Evolutionary conservation across 2,113 vertebrate genomes (phyloP).

Genomic region (Carassius auratus): DNA sequence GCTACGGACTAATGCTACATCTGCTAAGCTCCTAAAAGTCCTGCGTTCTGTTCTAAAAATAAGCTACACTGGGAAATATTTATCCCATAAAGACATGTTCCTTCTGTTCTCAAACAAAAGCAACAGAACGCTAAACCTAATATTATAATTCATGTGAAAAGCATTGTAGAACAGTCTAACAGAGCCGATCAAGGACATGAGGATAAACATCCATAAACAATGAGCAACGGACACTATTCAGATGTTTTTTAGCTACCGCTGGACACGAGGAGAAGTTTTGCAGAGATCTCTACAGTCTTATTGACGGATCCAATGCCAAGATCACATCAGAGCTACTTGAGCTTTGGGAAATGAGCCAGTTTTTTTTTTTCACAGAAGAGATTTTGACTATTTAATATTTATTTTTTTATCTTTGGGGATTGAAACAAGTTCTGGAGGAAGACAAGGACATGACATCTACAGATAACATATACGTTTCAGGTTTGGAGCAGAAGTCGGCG

Average conservation of each 20-base stretch:
- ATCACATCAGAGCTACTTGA: background rate
- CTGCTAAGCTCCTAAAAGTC: slow-evolving; percentile 24
- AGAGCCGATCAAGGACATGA: background rate
- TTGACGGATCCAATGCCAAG: background rate
- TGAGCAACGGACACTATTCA: background rate
- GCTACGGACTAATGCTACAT: slow-evolving; percentile 41
- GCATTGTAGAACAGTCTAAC: slow-evolving; percentile 5
- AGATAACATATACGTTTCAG: slow-evolving; percentile 37
- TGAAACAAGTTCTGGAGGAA: slow-evolving; percentile 38
- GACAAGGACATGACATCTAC: slow-evolving; percentile 33
- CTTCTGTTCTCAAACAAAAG: slow-evolving; percentile 10
- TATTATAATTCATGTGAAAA: background rate
- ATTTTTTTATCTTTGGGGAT: background rate
- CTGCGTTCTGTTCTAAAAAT: slow-evolving; percentile 29
- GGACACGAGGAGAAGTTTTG: background rate
- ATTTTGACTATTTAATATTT: background rate
- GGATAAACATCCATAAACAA: slow-evolving; percentile 25
- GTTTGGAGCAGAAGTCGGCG: slow-evolving; percentile 38
- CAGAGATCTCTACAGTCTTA: background rate
- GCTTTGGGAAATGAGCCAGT: slow-evolving; percentile 5
- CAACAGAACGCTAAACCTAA: background rate
- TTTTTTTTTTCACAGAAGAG: slow-evolving; percentile 13
- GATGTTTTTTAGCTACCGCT: slow-evolving; percentile 26
- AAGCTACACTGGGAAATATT: slow-evolving; percentile 25
- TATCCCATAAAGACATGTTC: slow-evolving; percentile 35